Percentiles rank a stretch among this genome's conserved stretches.
These are phyloP conservation scores for Pachydiplax longipennis DNA, from an alignment of 2,888 invertebrate genomes.

Conservation along the genomic window DNA sequence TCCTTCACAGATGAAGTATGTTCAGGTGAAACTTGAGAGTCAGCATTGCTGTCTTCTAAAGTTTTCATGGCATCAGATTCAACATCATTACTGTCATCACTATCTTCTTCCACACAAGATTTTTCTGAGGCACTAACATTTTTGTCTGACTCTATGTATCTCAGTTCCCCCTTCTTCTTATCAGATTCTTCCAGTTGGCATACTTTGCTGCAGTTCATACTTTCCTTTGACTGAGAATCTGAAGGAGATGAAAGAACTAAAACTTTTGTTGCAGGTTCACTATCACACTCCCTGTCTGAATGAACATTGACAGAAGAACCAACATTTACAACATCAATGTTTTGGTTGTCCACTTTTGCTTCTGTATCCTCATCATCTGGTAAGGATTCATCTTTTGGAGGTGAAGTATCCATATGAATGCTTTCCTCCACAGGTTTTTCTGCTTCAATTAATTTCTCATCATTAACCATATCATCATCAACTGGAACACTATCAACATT, in stretches of 20 bases:
- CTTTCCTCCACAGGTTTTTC: not conserved
- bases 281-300: not conserved
- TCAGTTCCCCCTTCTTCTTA: not conserved
- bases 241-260: conserved; percentile 2
- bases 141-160: not conserved
- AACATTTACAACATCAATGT: not conserved
- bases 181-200: not conserved
- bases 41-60: not conserved
- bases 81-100: not conserved
- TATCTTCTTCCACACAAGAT: not conserved
- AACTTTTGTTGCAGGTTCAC: not conserved
- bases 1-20: not conserved
- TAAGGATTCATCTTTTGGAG: not conserved
- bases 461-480: not conserved
- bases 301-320: not conserved
- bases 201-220: not conserved
- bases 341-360: not conserved
- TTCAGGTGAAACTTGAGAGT: not conserved
- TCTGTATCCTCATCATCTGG: not conserved
- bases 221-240: not conserved
- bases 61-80: not conserved
- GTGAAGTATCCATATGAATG: not conserved
- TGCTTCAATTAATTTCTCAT: not conserved
- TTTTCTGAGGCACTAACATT: not conserved
- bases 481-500: not conserved